Percentiles rank a stretch among this genome's conserved stretches.
phyloP scores from a whole-genome alignment of 2,888 invertebrate species.

The Ochlodes sylvanus region DNA sequence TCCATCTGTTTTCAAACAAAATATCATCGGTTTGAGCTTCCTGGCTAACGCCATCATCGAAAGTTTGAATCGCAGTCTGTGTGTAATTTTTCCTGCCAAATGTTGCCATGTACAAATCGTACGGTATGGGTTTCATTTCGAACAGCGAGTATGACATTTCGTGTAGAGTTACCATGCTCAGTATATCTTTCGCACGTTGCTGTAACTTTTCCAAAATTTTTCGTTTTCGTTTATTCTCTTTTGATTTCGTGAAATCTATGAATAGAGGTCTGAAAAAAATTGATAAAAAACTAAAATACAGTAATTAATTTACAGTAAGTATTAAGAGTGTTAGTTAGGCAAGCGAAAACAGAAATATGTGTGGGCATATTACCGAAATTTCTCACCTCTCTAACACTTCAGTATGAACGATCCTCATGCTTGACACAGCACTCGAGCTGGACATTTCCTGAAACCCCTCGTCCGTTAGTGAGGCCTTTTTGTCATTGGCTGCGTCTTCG shows the following conservation, averaged over 20 bases:
- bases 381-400: constrained; percentile 65
- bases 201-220: constrained; percentile 59
- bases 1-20: constrained; percentile 66
- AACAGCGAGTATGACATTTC: constrained; percentile 74
- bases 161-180: constrained; percentile 74
- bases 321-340: no score
- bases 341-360: no score
- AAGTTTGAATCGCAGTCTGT: constrained; percentile 73
- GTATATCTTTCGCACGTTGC: constrained; percentile 70
- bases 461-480: constrained; percentile 66
- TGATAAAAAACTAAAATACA: not conserved
- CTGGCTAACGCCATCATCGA: constrained; percentile 71
- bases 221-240: constrained; percentile 63
- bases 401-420: constrained; percentile 61
- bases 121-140: constrained; percentile 80
- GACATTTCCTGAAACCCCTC: constrained; percentile 80
- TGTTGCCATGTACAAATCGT: constrained; percentile 76
- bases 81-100: constrained; percentile 72
- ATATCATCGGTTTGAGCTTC: constrained; percentile 75
- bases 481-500: constrained; percentile 54
- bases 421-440: constrained; percentile 64
- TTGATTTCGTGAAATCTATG: constrained; percentile 72
- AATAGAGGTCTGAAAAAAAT: constrained; percentile 67
- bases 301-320: no score
- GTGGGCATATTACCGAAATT: not conserved